phyloP scores from a whole-genome alignment of 2,888 invertebrate genomes.

The Heteromyza rotundicornis region DNA sequence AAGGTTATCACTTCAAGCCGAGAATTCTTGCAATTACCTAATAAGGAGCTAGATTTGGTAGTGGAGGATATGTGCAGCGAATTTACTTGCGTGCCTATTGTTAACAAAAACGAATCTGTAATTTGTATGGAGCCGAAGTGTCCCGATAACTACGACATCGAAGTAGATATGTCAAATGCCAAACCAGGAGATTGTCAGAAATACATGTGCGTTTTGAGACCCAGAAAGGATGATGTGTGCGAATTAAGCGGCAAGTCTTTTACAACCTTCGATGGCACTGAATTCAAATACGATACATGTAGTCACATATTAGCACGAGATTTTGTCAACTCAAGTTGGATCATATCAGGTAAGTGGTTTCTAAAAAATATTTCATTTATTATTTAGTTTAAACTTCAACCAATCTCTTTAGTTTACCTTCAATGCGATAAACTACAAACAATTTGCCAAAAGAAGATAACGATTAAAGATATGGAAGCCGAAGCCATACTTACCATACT shows the following conservation, averaged over 20 bases:
- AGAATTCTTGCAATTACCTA: conserved; percentile 49
- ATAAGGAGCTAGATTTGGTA: conserved; percentile 38
- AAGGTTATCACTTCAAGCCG: conserved; percentile 47
- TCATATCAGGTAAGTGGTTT: conserved; percentile 69
- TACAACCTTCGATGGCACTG: conserved; percentile 79
- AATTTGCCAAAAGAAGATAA: conserved; percentile 70
- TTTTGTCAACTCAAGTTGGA: conserved; percentile 72
- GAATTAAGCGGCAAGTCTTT: conserved; percentile 76
- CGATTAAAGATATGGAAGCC: conserved; percentile 68
- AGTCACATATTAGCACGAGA: conserved; percentile 80
- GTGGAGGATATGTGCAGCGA: conserved; percentile 55
- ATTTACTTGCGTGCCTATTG: conserved; percentile 56
- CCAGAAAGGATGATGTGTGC: conserved; percentile 68
- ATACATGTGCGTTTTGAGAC: conserved; percentile 71
- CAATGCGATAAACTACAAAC: conserved; percentile 57
- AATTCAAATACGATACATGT: conserved; percentile 82
- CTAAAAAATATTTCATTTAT: not conserved
- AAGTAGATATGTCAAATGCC: conserved; percentile 61
- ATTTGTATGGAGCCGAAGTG: conserved; percentile 63
- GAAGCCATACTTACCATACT: conserved; percentile 63
- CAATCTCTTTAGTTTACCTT: conserved; percentile 65
- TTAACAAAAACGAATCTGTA: conserved; percentile 45
- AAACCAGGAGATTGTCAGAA: conserved; percentile 64
- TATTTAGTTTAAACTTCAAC: not conserved
- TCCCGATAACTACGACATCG: conserved; percentile 68